Evolutionary conservation across 2,888 invertebrate genomes (phyloP).

Genomic region (Tachina fera): DNA sequence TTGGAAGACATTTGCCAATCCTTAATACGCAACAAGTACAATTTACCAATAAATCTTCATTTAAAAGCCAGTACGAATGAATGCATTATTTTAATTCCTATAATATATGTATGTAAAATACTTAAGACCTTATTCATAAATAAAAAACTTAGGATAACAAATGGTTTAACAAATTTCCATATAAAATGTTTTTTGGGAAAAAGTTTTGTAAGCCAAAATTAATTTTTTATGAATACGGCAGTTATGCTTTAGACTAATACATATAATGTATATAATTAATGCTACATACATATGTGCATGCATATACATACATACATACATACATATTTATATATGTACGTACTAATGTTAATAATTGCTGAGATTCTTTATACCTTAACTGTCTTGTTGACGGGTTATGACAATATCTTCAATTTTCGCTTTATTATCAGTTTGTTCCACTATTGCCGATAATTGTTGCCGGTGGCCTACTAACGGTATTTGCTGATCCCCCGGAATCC

Average conservation of each 20-base stretch:
- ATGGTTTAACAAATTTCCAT: no score
- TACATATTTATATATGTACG: no score
- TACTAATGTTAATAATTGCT: conserved; percentile 25
- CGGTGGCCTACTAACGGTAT: conserved; percentile 47
- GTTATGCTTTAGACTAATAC: no score
- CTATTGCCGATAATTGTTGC: conserved; percentile 18
- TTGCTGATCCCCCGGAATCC: conserved; percentile 29
- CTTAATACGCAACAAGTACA: no score
- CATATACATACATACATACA: not conserved
- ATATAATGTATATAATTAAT: not conserved
- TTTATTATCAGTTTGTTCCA: conserved; percentile 19
- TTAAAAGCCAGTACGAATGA: not conserved
- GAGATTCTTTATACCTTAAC: conserved; percentile 53
- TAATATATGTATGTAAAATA: conserved; percentile 6
- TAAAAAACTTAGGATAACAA: no score
- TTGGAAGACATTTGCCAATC: no score
- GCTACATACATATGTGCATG: not conserved
- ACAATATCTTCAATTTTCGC: conserved; percentile 11
- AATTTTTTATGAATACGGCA: no score
- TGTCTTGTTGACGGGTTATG: conserved; percentile 13
- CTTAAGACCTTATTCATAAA: not conserved
- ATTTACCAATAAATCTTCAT: not conserved
- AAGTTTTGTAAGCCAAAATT: no score
- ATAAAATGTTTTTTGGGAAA: no score
- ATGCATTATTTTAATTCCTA: not conserved